A percentile compares a stretch with the other conserved stretches of the same genome.
These are phyloP conservation scores for Perithous albicinctus DNA, from an alignment of 2,888 invertebrate species.

Conservation along the genomic window DNA sequence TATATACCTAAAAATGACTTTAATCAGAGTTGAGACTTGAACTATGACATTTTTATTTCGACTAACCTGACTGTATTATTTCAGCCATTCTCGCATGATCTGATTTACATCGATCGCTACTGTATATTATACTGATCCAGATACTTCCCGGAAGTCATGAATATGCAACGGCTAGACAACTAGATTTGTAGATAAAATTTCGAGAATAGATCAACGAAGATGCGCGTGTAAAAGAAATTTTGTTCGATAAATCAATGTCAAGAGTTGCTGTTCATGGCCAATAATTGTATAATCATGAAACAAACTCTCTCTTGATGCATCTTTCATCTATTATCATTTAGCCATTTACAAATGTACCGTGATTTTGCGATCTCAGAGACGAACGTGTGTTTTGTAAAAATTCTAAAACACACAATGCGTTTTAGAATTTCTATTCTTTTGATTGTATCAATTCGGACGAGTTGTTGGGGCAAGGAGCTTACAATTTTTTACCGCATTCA, in stretches of 20 bases:
- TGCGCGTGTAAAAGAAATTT: neutral
- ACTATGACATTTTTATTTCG: no score
- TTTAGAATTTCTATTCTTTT: slow-evolving; percentile 1
- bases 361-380: slow-evolving; percentile 47
- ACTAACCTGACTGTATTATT: no score
- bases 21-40: no score
- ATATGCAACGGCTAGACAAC: neutral
- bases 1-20: no score
- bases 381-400: no score
- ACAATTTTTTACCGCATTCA: slow-evolving; percentile 1
- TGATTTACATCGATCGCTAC: no score
- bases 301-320: slow-evolving; percentile 15
- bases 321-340: slow-evolving; percentile 3
- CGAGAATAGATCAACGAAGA: neutral
- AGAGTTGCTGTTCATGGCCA: slow-evolving; percentile 39
- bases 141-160: slow-evolving; percentile 1
- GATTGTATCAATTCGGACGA: neutral
- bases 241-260: slow-evolving; percentile 8
- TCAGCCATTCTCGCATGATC: no score
- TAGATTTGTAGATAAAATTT: slow-evolving; percentile 6
- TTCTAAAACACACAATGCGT: no score
- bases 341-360: slow-evolving; percentile 18
- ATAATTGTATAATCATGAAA: slow-evolving; percentile 42
- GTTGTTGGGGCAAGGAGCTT: neutral
- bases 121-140: no score